phyloP scores from a whole-genome alignment of 2,888 invertebrate genomes.

The Lepas anatifera region DNA sequence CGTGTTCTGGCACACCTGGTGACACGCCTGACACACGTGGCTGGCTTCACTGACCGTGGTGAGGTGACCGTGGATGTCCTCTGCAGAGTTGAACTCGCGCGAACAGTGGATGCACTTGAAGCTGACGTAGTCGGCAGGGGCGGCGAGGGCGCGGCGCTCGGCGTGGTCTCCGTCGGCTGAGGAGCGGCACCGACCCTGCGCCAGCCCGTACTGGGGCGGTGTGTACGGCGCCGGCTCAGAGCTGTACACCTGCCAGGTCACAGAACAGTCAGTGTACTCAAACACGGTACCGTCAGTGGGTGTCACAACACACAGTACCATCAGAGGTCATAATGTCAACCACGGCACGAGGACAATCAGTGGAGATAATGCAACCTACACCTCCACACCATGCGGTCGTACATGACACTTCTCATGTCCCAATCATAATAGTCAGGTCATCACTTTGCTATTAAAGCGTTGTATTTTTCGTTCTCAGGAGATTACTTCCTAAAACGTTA shows the following conservation, averaged over 20 bases:
- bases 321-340: too few relatives aligned
- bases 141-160: background rate
- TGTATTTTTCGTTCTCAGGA: too few relatives aligned
- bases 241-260: background rate
- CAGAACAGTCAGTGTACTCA: too few relatives aligned
- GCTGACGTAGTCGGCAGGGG: conserved; percentile 16
- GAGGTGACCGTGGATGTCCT: conserved; percentile 20
- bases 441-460: too few relatives aligned
- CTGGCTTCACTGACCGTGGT: conserved; percentile 19
- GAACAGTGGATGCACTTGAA: conserved; percentile 24
- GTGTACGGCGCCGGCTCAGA: background rate
- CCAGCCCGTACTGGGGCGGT: background rate
- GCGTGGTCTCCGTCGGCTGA: background rate
- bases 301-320: background rate
- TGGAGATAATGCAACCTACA: too few relatives aligned
- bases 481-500: too few relatives aligned
- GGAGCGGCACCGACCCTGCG: background rate
- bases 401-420: too few relatives aligned
- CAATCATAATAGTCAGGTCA: too few relatives aligned
- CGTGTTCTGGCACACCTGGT: conserved; percentile 20
- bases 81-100: conserved; percentile 18
- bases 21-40: conserved; percentile 23
- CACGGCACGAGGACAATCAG: too few relatives aligned
- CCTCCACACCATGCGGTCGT: too few relatives aligned
- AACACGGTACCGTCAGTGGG: background rate